phyloP scores from a whole-genome alignment of 37 sponge, comb jelly and placozoan species.

The Chondrilla cf. caribensis region DNA sequence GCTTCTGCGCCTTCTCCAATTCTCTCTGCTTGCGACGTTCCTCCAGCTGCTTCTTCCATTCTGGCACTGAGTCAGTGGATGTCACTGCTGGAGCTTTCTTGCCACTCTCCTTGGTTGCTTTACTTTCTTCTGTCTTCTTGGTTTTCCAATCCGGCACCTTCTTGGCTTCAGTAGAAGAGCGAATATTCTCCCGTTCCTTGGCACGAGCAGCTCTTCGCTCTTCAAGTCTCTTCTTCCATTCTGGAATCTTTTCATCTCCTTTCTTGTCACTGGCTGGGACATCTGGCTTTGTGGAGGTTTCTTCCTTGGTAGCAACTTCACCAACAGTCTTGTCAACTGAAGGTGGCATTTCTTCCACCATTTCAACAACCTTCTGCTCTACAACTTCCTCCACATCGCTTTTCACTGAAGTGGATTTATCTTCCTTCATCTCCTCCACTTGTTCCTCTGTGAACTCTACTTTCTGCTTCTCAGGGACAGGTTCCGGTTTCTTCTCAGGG shows the following conservation, averaged over 20 bases:
- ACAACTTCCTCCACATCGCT: neutral
- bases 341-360: neutral
- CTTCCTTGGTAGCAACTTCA: neutral
- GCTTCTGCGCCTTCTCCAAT: slow-evolving; percentile 17
- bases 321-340: neutral
- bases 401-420: neutral
- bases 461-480: neutral
- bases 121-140: neutral
- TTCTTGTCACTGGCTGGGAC: too few relatives aligned
- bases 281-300: neutral
- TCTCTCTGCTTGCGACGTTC: slow-evolving; percentile 16
- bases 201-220: neutral
- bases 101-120: neutral
- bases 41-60: slow-evolving; percentile 16
- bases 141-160: slow-evolving; percentile 7
- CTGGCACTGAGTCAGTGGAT: neutral
- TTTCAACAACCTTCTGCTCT: neutral
- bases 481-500: neutral
- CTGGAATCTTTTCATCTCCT: neutral
- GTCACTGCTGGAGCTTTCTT: neutral
- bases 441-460: neutral
- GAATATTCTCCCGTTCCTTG: neutral
- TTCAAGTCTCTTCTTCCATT: slow-evolving; percentile 17
- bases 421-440: neutral
- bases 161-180: neutral